Evolutionary conservation across 2,113 vertebrate genomes (phyloP), one percentile per base, ranked within the genome.

Genomic region (Syngnathus scovelli): DNA sequence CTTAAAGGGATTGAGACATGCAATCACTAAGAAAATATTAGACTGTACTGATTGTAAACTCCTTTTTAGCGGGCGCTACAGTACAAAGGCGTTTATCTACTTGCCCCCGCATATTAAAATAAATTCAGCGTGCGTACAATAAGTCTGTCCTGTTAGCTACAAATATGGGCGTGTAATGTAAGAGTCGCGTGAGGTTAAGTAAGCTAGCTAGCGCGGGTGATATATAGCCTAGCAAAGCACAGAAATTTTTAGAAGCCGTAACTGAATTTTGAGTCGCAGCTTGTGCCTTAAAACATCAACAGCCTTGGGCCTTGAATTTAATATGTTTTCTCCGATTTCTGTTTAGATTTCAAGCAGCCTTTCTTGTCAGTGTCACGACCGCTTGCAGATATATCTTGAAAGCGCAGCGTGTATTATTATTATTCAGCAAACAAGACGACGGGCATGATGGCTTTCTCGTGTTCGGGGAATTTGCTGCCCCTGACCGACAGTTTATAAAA

Each of bases 361-460:
- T 78, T 68, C 51, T 36, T 76, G 69, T 69, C 68, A 44, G 60
- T 84, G 78, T 83, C 80, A 81, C 67, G 51, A 75, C 33, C 3
- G 11, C 61, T 75, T 75, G 71, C 60, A 68, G 46, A 75, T 7
- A 60, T 41, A 49, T 70, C 85, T 88, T 83, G 84, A 27, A 81
- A 78, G 76, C 69, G 76, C 9, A 6, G 41, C 33, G 33, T 7
- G 5, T 52, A 62, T 64, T 74, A 86, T 49, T 37, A 64, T 37
- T 44, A 61, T 49, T 76, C 72, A 75, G 58, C 55, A 61, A 71
- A 72, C 70, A 60, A 49, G 69, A 77, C 56, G 62, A 41, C 11
- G 2, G 27, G 27, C 2, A 46, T 67, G 69, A 85, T 52, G 70
- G 70, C 61, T 80, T 77, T 78, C 74, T 63, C 54, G 54, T 67